These are phyloP conservation scores for Erpornis zantholeuca DNA, from an alignment of 2,113 vertebrate genomes.

Conservation along the genomic window DNA sequence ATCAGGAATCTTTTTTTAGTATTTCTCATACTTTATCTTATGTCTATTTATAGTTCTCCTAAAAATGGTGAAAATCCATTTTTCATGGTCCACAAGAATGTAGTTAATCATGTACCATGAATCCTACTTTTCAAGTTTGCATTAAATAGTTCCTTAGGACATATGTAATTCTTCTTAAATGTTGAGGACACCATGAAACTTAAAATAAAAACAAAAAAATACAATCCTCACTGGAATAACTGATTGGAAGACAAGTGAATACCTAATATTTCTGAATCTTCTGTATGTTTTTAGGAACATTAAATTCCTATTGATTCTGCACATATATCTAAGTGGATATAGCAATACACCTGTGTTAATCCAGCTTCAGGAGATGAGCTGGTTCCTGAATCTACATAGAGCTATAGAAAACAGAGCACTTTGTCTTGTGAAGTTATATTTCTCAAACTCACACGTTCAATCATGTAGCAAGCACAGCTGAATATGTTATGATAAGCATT, in stretches of 20 bases:
- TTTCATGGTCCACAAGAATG: not conserved
- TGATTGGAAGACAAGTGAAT: not conserved
- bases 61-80: conserved; percentile 16
- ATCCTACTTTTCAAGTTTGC: not conserved
- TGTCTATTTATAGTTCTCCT: not conserved
- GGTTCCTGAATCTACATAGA: not conserved
- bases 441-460: not conserved
- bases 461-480: not conserved
- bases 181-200: not conserved
- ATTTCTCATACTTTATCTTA: not conserved
- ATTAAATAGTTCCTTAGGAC: not conserved
- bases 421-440: not conserved
- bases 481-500: not conserved
- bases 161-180: not conserved
- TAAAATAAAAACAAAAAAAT: not conserved
- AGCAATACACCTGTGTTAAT: not conserved
- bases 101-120: not conserved
- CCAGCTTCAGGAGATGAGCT: not conserved
- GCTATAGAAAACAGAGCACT: not conserved
- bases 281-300: not conserved
- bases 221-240: not conserved
- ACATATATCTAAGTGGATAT: not conserved
- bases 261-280: not conserved
- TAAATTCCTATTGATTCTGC: not conserved
- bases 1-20: not conserved